A percentile compares a stretch with the other conserved stretches of the same genome.
Evolutionary conservation across 1,140 invertebrate genomes (phyloP).

Genomic region (Notospermus geniculatus): DNA sequence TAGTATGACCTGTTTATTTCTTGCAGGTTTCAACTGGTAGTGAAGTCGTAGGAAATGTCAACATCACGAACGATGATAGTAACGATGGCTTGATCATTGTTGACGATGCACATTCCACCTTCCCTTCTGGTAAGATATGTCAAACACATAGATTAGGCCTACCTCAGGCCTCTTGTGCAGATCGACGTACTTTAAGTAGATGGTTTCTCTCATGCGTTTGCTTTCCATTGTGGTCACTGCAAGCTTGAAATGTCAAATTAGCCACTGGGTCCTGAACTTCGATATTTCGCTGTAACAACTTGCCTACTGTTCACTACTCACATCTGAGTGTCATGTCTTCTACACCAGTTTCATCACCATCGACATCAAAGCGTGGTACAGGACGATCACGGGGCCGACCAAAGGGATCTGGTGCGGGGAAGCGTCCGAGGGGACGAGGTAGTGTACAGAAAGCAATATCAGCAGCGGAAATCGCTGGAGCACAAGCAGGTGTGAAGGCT

Average conservation of each 20-base stretch:
- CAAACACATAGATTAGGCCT: neutral
- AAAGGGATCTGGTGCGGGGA: slow-evolving; percentile 47
- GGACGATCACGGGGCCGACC: slow-evolving; percentile 67
- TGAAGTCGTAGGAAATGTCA: slow-evolving; percentile 29
- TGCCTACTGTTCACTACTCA: too few relatives aligned
- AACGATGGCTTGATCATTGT: slow-evolving; percentile 70
- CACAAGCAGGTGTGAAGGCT: slow-evolving; percentile 56
- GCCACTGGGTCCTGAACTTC: too few relatives aligned
- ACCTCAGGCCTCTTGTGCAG: neutral
- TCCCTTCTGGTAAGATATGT: slow-evolving; percentile 32
- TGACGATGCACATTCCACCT: slow-evolving; percentile 56
- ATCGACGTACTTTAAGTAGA: neutral
- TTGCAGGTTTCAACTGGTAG: slow-evolving; percentile 53
- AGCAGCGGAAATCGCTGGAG: slow-evolving; percentile 58
- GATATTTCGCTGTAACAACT: too few relatives aligned
- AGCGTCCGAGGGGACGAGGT: slow-evolving; percentile 46
- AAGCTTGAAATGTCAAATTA: neutral
- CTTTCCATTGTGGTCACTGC: neutral
- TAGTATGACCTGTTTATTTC: too few relatives aligned
- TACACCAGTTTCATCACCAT: slow-evolving; percentile 26
- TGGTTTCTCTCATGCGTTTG: neutral
- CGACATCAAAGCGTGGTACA: slow-evolving; percentile 60
- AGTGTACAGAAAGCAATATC: slow-evolving; percentile 49
- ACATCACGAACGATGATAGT: slow-evolving; percentile 66
- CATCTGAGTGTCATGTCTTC: neutral